Evolutionary conservation across 2,888 invertebrate genomes (phyloP).

Genomic region (Troilus luridus): DNA sequence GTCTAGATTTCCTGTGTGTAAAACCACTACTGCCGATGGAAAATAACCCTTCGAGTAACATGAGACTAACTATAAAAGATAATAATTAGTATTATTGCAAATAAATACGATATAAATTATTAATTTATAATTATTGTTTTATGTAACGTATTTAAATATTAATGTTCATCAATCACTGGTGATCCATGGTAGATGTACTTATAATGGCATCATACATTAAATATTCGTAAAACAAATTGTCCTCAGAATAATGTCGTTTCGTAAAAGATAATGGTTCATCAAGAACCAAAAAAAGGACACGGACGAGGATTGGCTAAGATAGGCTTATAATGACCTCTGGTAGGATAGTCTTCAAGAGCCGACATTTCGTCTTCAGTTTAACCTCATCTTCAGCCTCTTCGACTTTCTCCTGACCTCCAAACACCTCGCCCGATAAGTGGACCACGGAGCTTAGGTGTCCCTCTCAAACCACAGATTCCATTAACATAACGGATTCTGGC

Average conservation of each 20-base stretch:
- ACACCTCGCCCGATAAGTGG: not conserved
- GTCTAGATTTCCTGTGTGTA: too few species aligned
- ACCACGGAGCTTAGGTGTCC: conserved; percentile 12
- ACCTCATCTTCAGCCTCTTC: not conserved
- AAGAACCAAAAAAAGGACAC: not conserved
- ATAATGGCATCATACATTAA: too few species aligned
- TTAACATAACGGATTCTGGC: conserved; percentile 25
- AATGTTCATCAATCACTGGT: too few species aligned
- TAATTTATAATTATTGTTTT: too few species aligned
- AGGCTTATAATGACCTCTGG: not conserved
- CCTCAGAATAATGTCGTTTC: not conserved
- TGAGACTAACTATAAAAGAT: too few species aligned
- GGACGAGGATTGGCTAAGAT: not conserved
- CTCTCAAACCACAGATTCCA: conserved; percentile 36
- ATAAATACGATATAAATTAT: too few species aligned
- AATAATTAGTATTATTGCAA: too few species aligned
- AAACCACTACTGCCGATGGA: too few species aligned
- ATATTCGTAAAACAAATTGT: too few species aligned
- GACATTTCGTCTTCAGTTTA: not conserved
- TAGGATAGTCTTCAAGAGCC: not conserved
- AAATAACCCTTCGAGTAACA: too few species aligned
- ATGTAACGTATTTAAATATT: too few species aligned
- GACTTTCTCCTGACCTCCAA: conserved; percentile 30
- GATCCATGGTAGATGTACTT: too few species aligned
- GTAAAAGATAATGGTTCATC: not conserved